Conservation (phyloP, 1,140 invertebrate genomes). For the Zaprionus tsacasi region DNA sequence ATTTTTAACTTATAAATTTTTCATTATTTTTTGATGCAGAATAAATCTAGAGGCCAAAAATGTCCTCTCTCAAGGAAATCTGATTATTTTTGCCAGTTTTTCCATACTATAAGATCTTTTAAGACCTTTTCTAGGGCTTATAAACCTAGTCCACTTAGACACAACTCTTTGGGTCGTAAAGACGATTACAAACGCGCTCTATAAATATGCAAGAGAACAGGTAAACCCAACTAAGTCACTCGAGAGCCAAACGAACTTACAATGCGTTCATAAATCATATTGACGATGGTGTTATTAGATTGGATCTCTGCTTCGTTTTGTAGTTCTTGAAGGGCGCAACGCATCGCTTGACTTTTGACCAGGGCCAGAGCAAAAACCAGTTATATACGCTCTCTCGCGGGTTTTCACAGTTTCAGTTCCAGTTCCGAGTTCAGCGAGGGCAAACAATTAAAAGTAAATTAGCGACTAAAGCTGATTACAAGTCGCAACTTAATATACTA, state of each 20-base stretch:
- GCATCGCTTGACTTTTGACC: slow-evolving; percentile 4
- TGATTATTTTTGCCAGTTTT: too few relatives aligned
- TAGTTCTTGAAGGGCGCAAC: slow-evolving; percentile 29
- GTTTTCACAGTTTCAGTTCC: slow-evolving; percentile 17
- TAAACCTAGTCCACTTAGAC: neutral
- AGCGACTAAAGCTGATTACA: slow-evolving; percentile 35
- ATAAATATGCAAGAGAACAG: neutral
- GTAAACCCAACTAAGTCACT: slow-evolving; percentile 6
- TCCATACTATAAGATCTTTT: too few relatives aligned
- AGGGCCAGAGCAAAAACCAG: slow-evolving; percentile 42
- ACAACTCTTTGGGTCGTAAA: neutral
- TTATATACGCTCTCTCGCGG: slow-evolving; percentile 18
- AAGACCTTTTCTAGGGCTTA: neutral
- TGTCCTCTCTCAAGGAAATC: too few relatives aligned
- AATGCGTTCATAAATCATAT: slow-evolving; percentile 5
- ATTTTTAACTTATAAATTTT: too few relatives aligned
- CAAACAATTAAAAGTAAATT: slow-evolving; percentile 51
- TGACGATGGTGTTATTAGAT: neutral
- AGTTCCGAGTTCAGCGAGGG: slow-evolving; percentile 51
- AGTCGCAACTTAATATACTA: slow-evolving; percentile 18
- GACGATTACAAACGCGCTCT: neutral
- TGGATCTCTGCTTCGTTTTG: neutral
- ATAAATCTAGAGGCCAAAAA: too few relatives aligned
- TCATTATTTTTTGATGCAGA: too few relatives aligned
- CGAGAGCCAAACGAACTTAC: neutral